A percentile compares a stretch with the other conserved stretches of the same genome.
Conservation (phyloP, 1,140 invertebrate species). For the Pseudomyrmex dendroicus region DNA sequence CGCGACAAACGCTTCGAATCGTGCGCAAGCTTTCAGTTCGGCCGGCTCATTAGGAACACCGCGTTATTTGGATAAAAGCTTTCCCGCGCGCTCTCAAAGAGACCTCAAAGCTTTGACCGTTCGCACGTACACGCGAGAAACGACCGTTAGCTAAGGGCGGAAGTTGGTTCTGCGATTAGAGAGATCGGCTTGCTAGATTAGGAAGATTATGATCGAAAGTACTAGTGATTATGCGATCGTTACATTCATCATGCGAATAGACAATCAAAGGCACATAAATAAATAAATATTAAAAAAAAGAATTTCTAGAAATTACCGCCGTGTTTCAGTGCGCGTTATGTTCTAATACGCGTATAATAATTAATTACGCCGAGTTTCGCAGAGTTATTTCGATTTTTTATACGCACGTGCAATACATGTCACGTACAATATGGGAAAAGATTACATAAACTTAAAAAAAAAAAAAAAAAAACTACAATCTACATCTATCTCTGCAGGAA, state of each 20-base stretch:
- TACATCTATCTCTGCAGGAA: constrained; percentile 17
- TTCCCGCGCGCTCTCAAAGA: constrained; percentile 56
- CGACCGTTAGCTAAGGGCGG: constrained; percentile 29
- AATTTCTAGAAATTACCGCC: background rate
- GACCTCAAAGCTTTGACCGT: constrained; percentile 74
- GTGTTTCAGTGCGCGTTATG: background rate
- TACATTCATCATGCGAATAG: background rate
- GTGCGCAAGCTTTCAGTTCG: constrained; percentile 34
- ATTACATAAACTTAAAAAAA: constrained; percentile 20
- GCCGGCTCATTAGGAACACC: constrained; percentile 72
- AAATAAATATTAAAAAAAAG: too few relatives aligned
- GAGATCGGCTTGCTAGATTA: constrained; percentile 28
- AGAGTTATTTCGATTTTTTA: constrained; percentile 2
- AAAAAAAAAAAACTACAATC: background rate
- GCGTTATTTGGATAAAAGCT: constrained; percentile 70
- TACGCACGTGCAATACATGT: background rate
- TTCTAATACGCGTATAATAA: background rate
- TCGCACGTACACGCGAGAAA: constrained; percentile 58
- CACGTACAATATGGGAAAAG: constrained; percentile 14
- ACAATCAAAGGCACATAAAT: too few relatives aligned
- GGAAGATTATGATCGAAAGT: background rate
- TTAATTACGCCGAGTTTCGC: too few relatives aligned
- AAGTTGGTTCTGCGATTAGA: constrained; percentile 52
- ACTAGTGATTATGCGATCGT: background rate
- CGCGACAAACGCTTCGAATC: constrained; percentile 29